phyloP scores from a whole-genome alignment of 2,113 vertebrate genomes.

The Sphaerodactylus townsendi region DNA sequence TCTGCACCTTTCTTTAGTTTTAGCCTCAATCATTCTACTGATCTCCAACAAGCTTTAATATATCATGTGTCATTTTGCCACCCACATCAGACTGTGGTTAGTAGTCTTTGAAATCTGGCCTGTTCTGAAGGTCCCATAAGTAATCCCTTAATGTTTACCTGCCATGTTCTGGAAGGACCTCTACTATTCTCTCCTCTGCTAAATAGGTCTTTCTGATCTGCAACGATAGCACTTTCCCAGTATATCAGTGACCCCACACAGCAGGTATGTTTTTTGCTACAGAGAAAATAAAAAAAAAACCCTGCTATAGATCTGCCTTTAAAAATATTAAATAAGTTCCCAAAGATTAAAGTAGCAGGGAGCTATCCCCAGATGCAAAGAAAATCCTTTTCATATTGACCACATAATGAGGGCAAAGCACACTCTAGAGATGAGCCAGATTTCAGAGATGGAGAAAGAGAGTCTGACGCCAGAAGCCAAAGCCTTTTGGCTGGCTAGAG shows the following conservation, averaged over 20 bases:
- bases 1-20: not conserved
- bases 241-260: not conserved
- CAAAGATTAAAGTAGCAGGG: conserved; percentile 9
- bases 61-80: not conserved
- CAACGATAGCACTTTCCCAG: not conserved
- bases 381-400: conserved; percentile 16
- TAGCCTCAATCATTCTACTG: too few species aligned
- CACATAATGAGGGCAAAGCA: conserved; percentile 33
- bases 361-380: not conserved
- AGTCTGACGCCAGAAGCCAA: not conserved
- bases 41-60: not conserved
- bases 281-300: accelerated
- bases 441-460: not conserved
- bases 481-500: not conserved
- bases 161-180: not conserved
- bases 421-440: not conserved
- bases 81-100: not conserved
- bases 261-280: accelerated
- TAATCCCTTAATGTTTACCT: not conserved
- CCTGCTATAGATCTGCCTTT: not conserved
- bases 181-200: accelerated
- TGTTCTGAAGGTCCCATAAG: not conserved
- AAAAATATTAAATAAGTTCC: conserved; percentile 32
- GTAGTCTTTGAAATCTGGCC: not conserved
- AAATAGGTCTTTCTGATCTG: not conserved